Percentiles rank a stretch among this genome's conserved stretches.
phyloP scores from a whole-genome alignment of 2,113 vertebrate species.

The Daubentonia madagascariensis region DNA sequence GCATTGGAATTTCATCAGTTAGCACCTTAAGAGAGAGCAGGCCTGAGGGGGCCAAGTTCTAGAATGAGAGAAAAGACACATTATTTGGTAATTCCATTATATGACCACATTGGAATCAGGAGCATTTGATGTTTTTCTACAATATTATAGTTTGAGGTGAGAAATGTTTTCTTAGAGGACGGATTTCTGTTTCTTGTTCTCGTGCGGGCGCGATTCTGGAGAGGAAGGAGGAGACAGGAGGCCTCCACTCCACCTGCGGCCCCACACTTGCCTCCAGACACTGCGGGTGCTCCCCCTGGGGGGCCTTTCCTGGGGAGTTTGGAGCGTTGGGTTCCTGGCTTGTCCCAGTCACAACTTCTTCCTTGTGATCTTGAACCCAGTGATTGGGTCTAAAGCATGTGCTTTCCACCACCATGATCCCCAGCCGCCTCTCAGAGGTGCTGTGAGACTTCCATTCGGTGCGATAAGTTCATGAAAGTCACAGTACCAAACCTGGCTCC shows the following conservation, averaged over 20 bases:
- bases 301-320: background rate
- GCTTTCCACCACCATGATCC: background rate
- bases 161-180: background rate
- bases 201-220: background rate
- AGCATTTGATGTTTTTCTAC: background rate
- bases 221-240: background rate
- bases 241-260: no score
- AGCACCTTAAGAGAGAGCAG: background rate
- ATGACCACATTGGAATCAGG: background rate
- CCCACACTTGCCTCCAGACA: background rate
- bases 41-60: background rate
- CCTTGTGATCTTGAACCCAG: background rate
- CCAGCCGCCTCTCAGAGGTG: background rate
- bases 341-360: background rate
- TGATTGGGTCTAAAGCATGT: background rate
- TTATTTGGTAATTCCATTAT: background rate
- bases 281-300: background rate
- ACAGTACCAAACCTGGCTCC: background rate
- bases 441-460: background rate
- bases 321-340: background rate
- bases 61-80: background rate
- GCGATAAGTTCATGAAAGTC: background rate
- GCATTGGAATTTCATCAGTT: background rate
- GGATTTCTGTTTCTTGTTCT: background rate
- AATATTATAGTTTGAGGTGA: background rate